phyloP scores from a whole-genome alignment of 2,797 vertebrate species.

The Miichthys miiuy region DNA sequence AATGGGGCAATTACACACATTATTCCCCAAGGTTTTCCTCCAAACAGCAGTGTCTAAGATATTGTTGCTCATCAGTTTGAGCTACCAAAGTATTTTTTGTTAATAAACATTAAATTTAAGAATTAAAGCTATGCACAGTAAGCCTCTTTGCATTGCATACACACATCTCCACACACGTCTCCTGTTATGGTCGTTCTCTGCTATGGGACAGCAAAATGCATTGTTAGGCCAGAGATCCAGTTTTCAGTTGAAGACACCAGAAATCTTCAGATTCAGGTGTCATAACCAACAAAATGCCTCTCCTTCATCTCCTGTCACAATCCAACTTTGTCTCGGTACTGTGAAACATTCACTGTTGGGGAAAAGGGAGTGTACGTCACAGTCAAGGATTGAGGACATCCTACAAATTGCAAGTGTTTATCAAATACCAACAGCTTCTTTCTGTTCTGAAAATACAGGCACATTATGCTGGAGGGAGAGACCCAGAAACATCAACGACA shows the following conservation, averaged over 20 bases:
- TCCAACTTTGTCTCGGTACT: slow-evolving; percentile 38
- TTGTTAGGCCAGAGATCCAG: not conserved
- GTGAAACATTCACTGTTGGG: slow-evolving; percentile 24
- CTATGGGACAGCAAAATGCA: not conserved
- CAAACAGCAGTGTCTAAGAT: not conserved
- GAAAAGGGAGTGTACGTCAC: slow-evolving; percentile 32
- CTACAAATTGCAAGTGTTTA: slow-evolving; percentile 68
- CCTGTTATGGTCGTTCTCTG: not conserved
- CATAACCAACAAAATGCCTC: slow-evolving; percentile 13
- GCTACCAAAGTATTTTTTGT: not conserved
- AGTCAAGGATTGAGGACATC: slow-evolving; percentile 57
- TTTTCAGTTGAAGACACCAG: not conserved
- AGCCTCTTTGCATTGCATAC: not conserved
- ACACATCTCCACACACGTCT: not conserved
- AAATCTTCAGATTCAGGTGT: slow-evolving; percentile 20
- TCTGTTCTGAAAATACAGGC: slow-evolving; percentile 57
- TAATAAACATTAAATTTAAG: too few species aligned
- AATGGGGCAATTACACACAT: not conserved
- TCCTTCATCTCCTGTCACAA: slow-evolving; percentile 32
- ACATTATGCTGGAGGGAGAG: slow-evolving; percentile 57
- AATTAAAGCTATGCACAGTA: too few species aligned
- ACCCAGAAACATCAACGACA: slow-evolving; percentile 69
- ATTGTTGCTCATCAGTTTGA: not conserved
- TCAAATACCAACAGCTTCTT: slow-evolving; percentile 68
- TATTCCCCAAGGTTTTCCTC: not conserved